These are phyloP conservation scores for Cyrtorhinus lividipennis DNA, from an alignment of 1,140 invertebrate species.

Conservation along the genomic window DNA sequence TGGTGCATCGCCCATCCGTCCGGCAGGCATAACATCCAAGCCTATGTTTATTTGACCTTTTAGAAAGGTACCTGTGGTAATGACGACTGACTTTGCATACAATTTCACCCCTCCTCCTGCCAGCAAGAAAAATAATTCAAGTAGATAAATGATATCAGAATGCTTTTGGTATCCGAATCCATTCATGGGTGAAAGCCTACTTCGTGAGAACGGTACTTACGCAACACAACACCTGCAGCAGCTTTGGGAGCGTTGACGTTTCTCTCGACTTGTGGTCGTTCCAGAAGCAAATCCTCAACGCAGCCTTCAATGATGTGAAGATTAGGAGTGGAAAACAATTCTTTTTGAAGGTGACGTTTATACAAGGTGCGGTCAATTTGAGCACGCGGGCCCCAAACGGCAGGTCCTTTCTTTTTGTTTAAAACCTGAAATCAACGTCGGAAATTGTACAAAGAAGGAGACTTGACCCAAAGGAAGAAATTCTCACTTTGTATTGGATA, in stretches of 20 bases:
- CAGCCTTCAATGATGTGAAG: conserved; percentile 54
- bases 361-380: conserved; percentile 82
- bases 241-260: conserved; percentile 20
- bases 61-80: conserved; percentile 91
- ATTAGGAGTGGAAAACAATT: conserved; percentile 50
- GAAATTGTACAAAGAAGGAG: too few species aligned
- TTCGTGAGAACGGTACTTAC: too few species aligned
- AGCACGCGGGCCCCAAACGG: conserved; percentile 79
- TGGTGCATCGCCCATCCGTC: conserved; percentile 68
- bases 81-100: conserved; percentile 51
- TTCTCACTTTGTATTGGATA: conserved; percentile 50
- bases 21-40: conserved; percentile 59
- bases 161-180: background rate
- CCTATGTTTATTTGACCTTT: conserved; percentile 81
- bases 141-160: background rate
- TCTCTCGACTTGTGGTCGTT: conserved; percentile 27
- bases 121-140: conserved; percentile 13
- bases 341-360: conserved; percentile 62
- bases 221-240: conserved; percentile 47
- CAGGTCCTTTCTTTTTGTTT: conserved; percentile 60
- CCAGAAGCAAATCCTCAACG: conserved; percentile 71
- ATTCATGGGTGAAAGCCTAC: too few species aligned
- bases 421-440: conserved; percentile 29
- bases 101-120: conserved; percentile 45
- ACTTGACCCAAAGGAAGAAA: too few species aligned